Evolutionary conservation across 35 echinoderm and acorn worm genomes (phyloP).

Genomic region (Ophiothrix spiculata): DNA sequence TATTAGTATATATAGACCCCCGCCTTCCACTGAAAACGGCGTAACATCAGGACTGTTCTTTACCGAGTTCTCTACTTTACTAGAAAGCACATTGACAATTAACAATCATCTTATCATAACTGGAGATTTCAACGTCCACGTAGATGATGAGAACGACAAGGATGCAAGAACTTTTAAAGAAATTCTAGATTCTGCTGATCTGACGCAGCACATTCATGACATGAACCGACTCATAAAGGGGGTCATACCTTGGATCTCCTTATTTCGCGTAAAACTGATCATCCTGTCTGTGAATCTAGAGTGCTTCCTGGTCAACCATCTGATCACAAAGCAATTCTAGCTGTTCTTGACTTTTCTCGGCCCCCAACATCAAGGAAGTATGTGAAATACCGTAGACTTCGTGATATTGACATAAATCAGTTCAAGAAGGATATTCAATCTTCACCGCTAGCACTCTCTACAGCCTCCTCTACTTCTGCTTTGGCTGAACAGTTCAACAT

Average conservation of each 20-base stretch:
- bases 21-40: slow-evolving; percentile 23
- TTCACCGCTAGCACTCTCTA: not conserved
- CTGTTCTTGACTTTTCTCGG: slow-evolving; percentile 13
- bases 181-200: slow-evolving; percentile 34
- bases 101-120: not conserved
- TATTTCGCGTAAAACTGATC: slow-evolving; percentile 7
- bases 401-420: not conserved
- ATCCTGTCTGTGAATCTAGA: no score
- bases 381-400: not conserved
- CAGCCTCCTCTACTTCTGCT: not conserved
- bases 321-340: slow-evolving; percentile 25
- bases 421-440: not conserved
- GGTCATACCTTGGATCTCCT: slow-evolving; percentile 52
- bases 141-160: slow-evolving; percentile 15
- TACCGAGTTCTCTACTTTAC: slow-evolving; percentile 1
- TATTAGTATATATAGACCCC: slow-evolving; percentile 28
- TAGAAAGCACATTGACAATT: not conserved
- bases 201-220: slow-evolving; percentile 34
- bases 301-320: slow-evolving; percentile 20
- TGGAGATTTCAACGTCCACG: slow-evolving; percentile 40
- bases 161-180: slow-evolving; percentile 34
- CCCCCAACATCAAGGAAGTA: slow-evolving; percentile 10
- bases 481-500: slow-evolving; percentile 16
- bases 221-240: slow-evolving; percentile 20
- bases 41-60: slow-evolving; percentile 5